Conservation (phyloP, 2,113 vertebrate species). For the Leucosticte australis region DNA sequence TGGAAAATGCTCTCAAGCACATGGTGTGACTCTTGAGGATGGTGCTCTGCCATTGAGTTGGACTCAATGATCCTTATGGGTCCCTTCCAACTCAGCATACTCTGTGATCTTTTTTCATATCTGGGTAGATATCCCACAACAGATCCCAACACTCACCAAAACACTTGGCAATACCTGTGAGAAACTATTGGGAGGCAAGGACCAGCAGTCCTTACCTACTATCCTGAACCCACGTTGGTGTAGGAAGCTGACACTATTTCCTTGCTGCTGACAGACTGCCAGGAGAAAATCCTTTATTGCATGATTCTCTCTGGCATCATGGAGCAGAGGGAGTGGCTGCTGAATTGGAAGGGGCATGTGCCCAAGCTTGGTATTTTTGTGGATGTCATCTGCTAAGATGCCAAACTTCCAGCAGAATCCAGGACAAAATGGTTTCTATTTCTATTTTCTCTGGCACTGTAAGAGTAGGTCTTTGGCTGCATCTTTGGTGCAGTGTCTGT, state of each 20-base stretch:
- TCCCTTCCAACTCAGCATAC: background rate
- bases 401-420: background rate
- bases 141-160: background rate
- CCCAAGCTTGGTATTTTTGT: background rate
- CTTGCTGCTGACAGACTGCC: background rate
- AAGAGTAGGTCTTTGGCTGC: background rate
- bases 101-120: background rate
- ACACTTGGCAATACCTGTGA: background rate
- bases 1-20: background rate
- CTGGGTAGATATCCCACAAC: background rate
- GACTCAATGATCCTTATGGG: background rate
- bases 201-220: background rate
- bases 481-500: background rate
- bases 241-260: background rate
- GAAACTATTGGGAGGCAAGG: background rate
- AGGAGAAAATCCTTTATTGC: background rate
- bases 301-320: background rate
- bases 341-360: background rate
- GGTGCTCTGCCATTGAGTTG: background rate
- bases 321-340: background rate
- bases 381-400: background rate
- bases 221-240: accelerated
- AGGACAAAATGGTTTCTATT: background rate
- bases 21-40: background rate
- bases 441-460: background rate